phyloP scores from a whole-genome alignment of 1,140 invertebrate species.

The Charaxes varanes region DNA sequence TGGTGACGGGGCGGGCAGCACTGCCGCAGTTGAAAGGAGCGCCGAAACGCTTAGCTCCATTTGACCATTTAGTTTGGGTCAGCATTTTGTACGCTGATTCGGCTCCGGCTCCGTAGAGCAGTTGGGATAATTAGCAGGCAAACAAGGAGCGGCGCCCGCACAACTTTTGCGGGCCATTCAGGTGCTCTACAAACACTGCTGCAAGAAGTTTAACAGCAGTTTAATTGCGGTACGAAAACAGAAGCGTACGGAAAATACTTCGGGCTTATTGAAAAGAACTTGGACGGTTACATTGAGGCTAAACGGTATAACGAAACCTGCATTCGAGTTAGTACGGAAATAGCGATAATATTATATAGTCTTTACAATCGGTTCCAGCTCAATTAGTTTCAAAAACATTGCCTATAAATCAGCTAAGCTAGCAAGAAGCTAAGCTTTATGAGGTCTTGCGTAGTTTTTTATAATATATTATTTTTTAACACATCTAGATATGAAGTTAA shows the following conservation, averaged over 20 bases:
- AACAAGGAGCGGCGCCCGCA: slow-evolving; percentile 60
- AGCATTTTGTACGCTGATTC: slow-evolving; percentile 58
- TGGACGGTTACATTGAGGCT: slow-evolving; percentile 52
- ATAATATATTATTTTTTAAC: too few relatives aligned
- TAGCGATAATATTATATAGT: slow-evolving; percentile 6
- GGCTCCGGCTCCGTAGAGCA: slow-evolving; percentile 25
- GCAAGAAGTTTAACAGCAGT: slow-evolving; percentile 72
- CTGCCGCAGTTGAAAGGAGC: slow-evolving; percentile 51
- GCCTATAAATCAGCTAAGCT: too few relatives aligned
- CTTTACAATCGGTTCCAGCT: not conserved
- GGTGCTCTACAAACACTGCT: slow-evolving; percentile 66
- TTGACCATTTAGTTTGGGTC: slow-evolving; percentile 62
- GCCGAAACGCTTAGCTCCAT: slow-evolving; percentile 51
- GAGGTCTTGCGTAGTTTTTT: too few relatives aligned
- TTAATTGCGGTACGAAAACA: slow-evolving; percentile 72
- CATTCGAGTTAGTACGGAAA: slow-evolving; percentile 29
- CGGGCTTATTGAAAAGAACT: slow-evolving; percentile 64
- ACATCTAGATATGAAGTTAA: too few relatives aligned
- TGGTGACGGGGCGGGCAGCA: slow-evolving; percentile 53
- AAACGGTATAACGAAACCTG: slow-evolving; percentile 40
- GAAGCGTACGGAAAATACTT: slow-evolving; percentile 65
- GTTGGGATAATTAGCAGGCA: slow-evolving; percentile 72
- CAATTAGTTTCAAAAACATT: not conserved
- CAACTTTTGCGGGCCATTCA: slow-evolving; percentile 62
- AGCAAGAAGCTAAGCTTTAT: too few relatives aligned